Conservation (phyloP, 2,113 vertebrate species). For the Poecilia latipinna region DNA sequence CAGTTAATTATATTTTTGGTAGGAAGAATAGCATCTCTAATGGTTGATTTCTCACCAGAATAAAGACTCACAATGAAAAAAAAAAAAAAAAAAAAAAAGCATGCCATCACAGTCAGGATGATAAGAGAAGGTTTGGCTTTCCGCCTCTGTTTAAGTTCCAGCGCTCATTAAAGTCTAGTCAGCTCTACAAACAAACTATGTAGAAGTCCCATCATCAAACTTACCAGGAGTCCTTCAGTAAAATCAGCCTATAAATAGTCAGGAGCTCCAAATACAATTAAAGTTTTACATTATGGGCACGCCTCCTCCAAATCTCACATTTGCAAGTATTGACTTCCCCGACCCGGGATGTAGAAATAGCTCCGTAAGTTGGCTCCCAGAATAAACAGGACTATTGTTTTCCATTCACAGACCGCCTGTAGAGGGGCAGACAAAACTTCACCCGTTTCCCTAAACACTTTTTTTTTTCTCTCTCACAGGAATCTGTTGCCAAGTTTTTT, state of each 20-base stretch:
- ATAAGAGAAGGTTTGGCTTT: conserved; percentile 36
- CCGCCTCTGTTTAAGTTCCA: conserved; percentile 46
- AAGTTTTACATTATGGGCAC: conserved; percentile 51
- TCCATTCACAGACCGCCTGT: conserved; percentile 17
- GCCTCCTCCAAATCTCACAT: conserved; percentile 11
- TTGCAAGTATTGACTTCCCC: conserved; percentile 21
- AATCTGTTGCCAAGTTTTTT: background rate
- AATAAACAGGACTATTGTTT: conserved; percentile 36
- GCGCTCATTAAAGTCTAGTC: conserved; percentile 60
- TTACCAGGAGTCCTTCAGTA: conserved; percentile 45
- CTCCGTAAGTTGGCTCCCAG: conserved; percentile 7
- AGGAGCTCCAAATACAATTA: conserved; percentile 49
- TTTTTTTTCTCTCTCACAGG: background rate
- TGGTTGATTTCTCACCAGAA: conserved; percentile 16
- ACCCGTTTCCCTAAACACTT: background rate
- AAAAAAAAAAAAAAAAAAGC: conserved; percentile 13
- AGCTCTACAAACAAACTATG: conserved; percentile 35
- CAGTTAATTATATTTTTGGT: background rate
- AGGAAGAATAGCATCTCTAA: conserved; percentile 5
- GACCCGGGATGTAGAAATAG: conserved; percentile 1
- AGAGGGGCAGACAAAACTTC: background rate
- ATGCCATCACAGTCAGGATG: conserved; percentile 23
- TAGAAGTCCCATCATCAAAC: conserved; percentile 51
- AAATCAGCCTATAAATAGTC: conserved; percentile 49
- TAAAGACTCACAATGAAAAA: conserved; percentile 21